Conservation (phyloP, 2,113 vertebrate genomes). For the Malaclemys terrapin region DNA sequence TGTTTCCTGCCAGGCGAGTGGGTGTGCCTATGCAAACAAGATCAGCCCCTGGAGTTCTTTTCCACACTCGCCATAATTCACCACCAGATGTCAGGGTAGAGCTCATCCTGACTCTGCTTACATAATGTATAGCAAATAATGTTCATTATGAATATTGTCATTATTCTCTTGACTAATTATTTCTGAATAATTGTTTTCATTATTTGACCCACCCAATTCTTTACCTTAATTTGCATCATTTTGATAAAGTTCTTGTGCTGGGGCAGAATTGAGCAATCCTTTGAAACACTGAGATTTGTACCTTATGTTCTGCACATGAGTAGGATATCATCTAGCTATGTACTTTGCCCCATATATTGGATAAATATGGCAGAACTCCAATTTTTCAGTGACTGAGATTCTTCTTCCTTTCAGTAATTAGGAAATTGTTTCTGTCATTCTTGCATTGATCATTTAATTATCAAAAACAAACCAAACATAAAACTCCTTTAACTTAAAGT, state of each 20-base stretch:
- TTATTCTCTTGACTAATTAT: fast-evolving
- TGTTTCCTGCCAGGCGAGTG: too few relatives aligned
- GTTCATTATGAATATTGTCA: background rate
- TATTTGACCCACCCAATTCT: background rate
- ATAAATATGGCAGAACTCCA: background rate
- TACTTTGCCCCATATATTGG: background rate
- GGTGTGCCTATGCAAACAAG: too few relatives aligned
- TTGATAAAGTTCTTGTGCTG: background rate
- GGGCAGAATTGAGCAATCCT: background rate
- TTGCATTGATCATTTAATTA: background rate
- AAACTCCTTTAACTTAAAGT: background rate
- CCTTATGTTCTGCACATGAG: background rate
- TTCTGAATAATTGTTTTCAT: background rate
- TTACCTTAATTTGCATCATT: background rate
- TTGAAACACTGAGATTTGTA: background rate
- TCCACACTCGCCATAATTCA: too few relatives aligned
- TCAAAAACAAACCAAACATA: background rate
- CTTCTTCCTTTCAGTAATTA: background rate
- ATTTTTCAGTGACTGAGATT: background rate
- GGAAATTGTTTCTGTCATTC: background rate
- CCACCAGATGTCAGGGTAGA: too few relatives aligned
- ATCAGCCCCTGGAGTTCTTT: too few relatives aligned
- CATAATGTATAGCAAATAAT: background rate
- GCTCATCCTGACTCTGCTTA: too few relatives aligned
- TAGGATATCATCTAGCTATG: background rate